Evolutionary conservation across 2,797 vertebrate species (phyloP), one percentile per base, ranked within the genome.

Genomic region (Myioborus melanocephalus): DNA sequence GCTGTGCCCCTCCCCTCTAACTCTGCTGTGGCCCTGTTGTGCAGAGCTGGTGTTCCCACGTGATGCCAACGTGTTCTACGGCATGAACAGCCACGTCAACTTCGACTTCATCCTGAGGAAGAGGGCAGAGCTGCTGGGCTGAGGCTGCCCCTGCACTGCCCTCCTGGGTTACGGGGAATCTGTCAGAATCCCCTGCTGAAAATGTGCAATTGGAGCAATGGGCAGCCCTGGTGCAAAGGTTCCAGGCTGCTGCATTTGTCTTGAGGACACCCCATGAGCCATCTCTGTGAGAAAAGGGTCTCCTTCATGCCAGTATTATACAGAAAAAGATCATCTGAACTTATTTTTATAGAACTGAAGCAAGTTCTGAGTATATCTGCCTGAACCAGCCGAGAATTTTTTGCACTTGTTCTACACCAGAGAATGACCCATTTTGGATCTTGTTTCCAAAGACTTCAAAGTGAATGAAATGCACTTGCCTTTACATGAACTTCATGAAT

Each of bases 41-140:
- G 59, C 97, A 99, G 99, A 99, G 94, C 97, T 99, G 55, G 98
- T 99, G 94, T 98, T 99, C 86, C 99, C 99, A 1, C 98, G 98
- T 72, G 98, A 98, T 0, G 99, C 98, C 72, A 99, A 99, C 1
- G 99, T 99, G 59, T 99, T 99, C 84, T 99, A 99, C 2, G 99
- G 99, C 97, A 99, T 99, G 99, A 99, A 99, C 97, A 99, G 98
- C 93, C 98, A 98, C 0, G 98, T 97, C 6, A 99, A 99, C 97
- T 99, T 99, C 1, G 97, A 99, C 96, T 99, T 99, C 97, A 97
- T 99, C 95, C 97, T 99, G 95, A 98, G 99, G 9, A 98, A 98
- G 82, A 98, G 98, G 44, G 98, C 73, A 8, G 80, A 90, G 34
- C 59, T 66, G 8, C 22, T 90, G 1, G 87, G n/a, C 32, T 68